Base-by-base conservation (phyloP, 2,888 invertebrate species). In the Lasioglossum lativentre region DNA sequence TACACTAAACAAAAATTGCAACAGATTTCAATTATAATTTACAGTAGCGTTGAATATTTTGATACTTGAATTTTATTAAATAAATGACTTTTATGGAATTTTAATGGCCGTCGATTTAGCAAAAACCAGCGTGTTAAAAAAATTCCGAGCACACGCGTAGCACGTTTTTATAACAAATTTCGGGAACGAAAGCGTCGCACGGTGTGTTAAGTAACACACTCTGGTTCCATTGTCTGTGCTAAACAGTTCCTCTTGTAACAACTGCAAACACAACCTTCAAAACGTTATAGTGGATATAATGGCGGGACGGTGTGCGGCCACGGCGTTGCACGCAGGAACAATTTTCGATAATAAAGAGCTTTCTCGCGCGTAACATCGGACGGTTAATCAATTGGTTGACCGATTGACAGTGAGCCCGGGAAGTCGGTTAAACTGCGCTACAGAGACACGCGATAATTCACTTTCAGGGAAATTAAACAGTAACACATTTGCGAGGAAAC, bases 321-420 rank as follows among this genome's bases (percentile, higher is more conserved):
- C 19, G 66, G 34, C 66, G 23, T 34, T 38, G 38, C 34, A 42
- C 16, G 52, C 42, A 42, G 77, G 12, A 45, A 56, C 42, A 68
- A 74, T 30, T 38, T 27, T 40, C 16, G 47, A 47, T 70, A 78
- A 82, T 82, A 78, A 82, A 82, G 78, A 66, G 78, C 10, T 34
- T 27, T 27, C 63, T 63, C 66, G 63, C 52, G 72, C 52, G 77
- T 52, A 52, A 47, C 47, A 52, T 40, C 52, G 68, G 40, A 56
- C 34, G 78, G 78, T 82, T 82, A 74, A 82, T 82, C 78, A 82
- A 82, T 82, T 73, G 73, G 81, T 82, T 40, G 76, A 63, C 73
- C 82, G 81, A 77, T 76, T 73, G 81, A 47, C 77, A 82, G 47
- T 52, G 77, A 82, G 52, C 76, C 30, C 34, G 66, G 73, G 68